Percentiles rank a stretch among this genome's conserved stretches.
phyloP scores from a whole-genome alignment of 1,140 invertebrate genomes.

The Stratiolaelaps scimitus region DNA sequence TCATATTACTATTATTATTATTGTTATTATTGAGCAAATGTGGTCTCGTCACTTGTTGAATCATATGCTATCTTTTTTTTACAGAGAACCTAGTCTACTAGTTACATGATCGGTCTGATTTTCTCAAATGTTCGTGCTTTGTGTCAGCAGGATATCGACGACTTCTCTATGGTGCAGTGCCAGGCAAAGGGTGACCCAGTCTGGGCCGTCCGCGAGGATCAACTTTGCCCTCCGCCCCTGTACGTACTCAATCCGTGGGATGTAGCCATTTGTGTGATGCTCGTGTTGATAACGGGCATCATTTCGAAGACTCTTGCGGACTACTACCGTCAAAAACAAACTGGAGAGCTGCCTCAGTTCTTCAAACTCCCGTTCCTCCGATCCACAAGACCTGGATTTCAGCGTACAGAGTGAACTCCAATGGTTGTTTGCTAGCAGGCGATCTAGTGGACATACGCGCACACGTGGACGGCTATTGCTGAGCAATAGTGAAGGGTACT shows the following conservation, averaged over 20 bases:
- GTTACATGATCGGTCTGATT: neutral
- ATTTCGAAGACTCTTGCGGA: neutral
- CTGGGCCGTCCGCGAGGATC: neutral
- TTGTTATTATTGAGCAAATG: too few relatives aligned
- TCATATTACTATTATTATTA: too few relatives aligned
- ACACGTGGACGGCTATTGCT: too few relatives aligned
- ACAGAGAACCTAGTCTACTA: neutral
- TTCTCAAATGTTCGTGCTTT: neutral
- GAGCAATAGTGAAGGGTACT: too few relatives aligned
- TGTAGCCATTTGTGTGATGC: neutral
- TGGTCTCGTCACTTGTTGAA: too few relatives aligned
- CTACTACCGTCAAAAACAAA: conserved; percentile 3
- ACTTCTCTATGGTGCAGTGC: conserved; percentile 17
- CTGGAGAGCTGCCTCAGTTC: conserved; percentile 4
- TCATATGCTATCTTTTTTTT: neutral
- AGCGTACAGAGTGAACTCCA: too few relatives aligned
- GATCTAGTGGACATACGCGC: too few relatives aligned
- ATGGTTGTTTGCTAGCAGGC: too few relatives aligned
- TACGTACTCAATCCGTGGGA: conserved; percentile 16
- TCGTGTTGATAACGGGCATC: neutral
- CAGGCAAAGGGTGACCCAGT: neutral
- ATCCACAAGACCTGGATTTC: too few relatives aligned
- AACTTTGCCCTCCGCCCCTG: conserved; percentile 6
- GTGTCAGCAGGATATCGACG: conserved; percentile 3
- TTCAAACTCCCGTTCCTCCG: conserved; percentile 8